A percentile compares a stretch with the other conserved stretches of the same genome.
phyloP scores from a whole-genome alignment of 2,888 invertebrate genomes.

The Actias luna region DNA sequence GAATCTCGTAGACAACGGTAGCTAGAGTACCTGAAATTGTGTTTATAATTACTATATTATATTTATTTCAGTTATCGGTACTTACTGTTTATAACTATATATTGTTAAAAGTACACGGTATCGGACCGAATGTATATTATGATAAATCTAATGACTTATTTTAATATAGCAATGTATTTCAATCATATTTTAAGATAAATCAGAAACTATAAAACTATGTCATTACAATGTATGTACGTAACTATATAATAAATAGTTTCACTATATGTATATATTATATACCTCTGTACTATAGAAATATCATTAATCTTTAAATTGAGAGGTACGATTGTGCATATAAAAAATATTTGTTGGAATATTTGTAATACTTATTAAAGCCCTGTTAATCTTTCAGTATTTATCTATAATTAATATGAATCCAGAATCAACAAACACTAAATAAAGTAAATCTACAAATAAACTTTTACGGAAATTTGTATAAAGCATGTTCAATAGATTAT shows the following conservation, averaged over 20 bases:
- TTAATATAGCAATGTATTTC: background rate
- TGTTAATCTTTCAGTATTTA: background rate
- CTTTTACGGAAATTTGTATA: background rate
- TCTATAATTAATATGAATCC: background rate
- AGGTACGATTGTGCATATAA: background rate
- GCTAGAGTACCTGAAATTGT: conserved; percentile 20
- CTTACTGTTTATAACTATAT: background rate
- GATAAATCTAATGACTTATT: background rate
- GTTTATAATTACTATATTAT: conserved; percentile 12
- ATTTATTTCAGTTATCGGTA: background rate
- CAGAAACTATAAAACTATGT: background rate
- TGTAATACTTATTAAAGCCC: background rate
- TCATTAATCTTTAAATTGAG: background rate
- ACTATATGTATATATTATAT: background rate
- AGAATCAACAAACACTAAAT: background rate
- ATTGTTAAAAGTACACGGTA: background rate
- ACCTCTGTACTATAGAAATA: background rate
- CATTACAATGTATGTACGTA: background rate
- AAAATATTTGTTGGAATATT: background rate
- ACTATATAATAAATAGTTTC: background rate
- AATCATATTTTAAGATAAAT: background rate
- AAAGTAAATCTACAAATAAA: background rate
- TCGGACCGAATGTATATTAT: background rate
- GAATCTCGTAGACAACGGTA: conserved; percentile 6
- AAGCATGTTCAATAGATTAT: background rate